Evolutionary conservation across 2,797 vertebrate genomes (phyloP), one percentile per base, ranked within the genome.

Genomic region (Anabacerthia variegaticeps): DNA sequence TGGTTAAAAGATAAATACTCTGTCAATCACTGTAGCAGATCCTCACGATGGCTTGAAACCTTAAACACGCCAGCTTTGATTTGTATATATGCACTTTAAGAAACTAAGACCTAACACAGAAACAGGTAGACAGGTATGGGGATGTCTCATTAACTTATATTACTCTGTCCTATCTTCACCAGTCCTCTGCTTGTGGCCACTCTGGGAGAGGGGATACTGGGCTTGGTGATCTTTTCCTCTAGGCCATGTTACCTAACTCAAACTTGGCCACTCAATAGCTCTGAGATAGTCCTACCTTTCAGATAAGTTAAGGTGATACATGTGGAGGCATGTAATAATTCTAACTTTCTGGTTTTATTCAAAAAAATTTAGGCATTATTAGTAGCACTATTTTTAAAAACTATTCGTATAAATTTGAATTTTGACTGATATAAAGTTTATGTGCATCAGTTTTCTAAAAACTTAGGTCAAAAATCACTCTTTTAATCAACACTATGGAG

Each of bases 1-100:
- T 63, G 55, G 32, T 67, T 94, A 72, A 73, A 84, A 94, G 76
- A 96, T 46, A 86, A 83, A 91, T 55, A 63, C 13, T 68, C 34
- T 88, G 69, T 86, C 92, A 92, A 26, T 91, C 72, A 89, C 44
- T 80, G 65, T 2, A 78, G 86, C 55, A 86, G 63, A 68, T 63
- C 82, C 51, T 74, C 54, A 61, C 28, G 65, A 46, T 66, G 58
- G 37, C 73, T 90, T 55, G 66, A 93, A 94, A 82, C 27, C 76
- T 62, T 36, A 48, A 15, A 77, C 39, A 32, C 66, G 81, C 56
- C 61, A 88, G 55, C 67, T 73, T 71, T 89, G 36, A 85, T 68
- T 34, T 88, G 21, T 52, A 56, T 39, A 21, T 46, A 17, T 21
- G 44, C 4, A 32, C 76, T 26, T 76, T 30, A 80, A 3, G 59